Evolutionary conservation across 2,113 vertebrate species (phyloP).

Genomic region (Pomatostomus ruficeps): DNA sequence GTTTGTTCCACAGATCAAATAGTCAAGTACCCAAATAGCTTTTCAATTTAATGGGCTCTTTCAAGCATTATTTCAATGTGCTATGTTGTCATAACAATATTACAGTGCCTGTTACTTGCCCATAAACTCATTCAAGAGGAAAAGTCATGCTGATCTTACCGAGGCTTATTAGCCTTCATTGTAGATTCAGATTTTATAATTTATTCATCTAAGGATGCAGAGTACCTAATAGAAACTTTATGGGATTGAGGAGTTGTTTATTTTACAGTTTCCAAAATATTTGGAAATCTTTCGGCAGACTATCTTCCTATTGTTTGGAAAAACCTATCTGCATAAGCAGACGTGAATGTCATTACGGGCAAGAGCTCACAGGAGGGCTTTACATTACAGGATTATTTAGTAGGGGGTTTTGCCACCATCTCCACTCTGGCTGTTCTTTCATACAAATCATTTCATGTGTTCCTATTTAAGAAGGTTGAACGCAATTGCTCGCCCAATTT

Average conservation of each 20-base stretch:
- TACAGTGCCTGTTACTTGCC: not conserved
- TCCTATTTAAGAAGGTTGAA: constrained; percentile 18
- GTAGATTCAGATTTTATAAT: not conserved
- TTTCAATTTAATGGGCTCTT: not conserved
- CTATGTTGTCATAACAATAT: not conserved
- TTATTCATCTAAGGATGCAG: not conserved
- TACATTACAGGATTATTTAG: not conserved
- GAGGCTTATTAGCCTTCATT: not conserved
- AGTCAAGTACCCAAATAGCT: not conserved
- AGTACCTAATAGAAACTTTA: not conserved
- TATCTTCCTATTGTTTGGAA: not conserved
- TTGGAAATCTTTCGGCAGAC: not conserved
- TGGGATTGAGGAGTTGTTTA: not conserved
- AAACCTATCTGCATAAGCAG: not conserved
- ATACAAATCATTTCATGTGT: not conserved
- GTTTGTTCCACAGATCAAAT: not conserved
- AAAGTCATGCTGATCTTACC: not conserved
- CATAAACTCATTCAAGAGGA: not conserved
- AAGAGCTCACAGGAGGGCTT: not conserved
- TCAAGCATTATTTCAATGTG: not conserved
- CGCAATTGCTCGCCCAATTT: not conserved
- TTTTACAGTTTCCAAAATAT: not conserved
- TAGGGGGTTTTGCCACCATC: not conserved
- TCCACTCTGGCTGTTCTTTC: not conserved
- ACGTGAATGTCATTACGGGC: not conserved